Evolutionary conservation across 2,113 vertebrate genomes (phyloP).

Genomic region (Tauraco erythrolophus): DNA sequence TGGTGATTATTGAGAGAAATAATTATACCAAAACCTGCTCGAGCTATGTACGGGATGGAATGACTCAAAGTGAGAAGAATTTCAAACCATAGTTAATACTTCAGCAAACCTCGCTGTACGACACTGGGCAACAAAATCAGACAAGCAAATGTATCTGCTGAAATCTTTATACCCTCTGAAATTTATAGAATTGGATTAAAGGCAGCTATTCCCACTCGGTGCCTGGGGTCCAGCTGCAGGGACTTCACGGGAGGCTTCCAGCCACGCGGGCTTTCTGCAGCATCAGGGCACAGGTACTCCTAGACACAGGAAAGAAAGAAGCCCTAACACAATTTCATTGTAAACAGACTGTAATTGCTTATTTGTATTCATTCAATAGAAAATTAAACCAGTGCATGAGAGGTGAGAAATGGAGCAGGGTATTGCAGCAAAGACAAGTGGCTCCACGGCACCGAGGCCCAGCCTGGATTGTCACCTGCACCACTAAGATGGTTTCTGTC

Average conservation of each 20-base stretch:
- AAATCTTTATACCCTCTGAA: not conserved
- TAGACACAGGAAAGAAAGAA: not conserved
- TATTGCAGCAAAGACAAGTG: rapidly evolving
- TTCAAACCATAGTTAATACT: constrained; percentile 8
- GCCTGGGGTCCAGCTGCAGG: not conserved
- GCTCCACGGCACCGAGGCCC: not conserved
- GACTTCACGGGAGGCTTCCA: not conserved
- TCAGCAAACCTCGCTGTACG: not conserved
- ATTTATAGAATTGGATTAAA: not conserved
- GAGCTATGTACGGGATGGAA: not conserved
- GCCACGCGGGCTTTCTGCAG: not conserved
- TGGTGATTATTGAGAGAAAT: constrained; percentile 56
- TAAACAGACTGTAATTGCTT: not conserved
- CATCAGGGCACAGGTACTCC: not conserved
- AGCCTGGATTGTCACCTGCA: not conserved
- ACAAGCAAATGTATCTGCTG: not conserved
- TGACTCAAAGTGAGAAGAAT: not conserved
- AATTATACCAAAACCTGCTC: constrained; percentile 47
- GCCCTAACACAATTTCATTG: not conserved
- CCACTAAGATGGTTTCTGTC: rapidly evolving
- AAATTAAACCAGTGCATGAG: not conserved
- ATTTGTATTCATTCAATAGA: not conserved
- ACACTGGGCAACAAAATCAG: not conserved
- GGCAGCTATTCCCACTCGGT: rapidly evolving
- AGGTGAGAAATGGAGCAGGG: not conserved